Base-by-base conservation (phyloP, 2,113 vertebrate genomes). In the Agelaius tricolor region DNA sequence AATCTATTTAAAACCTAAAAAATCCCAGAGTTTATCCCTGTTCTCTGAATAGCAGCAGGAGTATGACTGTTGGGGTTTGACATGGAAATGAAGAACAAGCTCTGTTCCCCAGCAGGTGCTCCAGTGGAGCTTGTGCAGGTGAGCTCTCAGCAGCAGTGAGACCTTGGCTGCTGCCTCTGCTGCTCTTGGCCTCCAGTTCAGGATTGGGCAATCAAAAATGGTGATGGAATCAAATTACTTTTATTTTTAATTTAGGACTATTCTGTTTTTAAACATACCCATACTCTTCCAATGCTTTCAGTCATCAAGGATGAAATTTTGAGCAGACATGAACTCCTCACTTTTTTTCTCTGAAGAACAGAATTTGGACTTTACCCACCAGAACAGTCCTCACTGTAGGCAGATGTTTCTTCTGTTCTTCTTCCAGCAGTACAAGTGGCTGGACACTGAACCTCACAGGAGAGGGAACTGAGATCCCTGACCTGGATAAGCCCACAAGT, bases 381-480 rank as follows among this genome's bases (percentile, higher is more conserved):
- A 66, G 20, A 51, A 27, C 2, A 44, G 27, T 39, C 17, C 10
- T 67, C 0, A 0, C 33, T 39, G 4, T 3, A 33, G 10, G 31
- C 28, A 57, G 23, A n/a, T 6, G 6, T 11, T 63, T 57, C 7
- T 51, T 30, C 26, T 49, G 6, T n/a, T 62, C 27, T 61, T 35
- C 15, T 55, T 35, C 13, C 30, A 80, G 43, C 33, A 30, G 33
- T 7, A 15, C 3, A 9, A 30, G 28, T 35, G 35, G 11, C 3
- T 46, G 54, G 8, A 52, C 11, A 13, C 54, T 39, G 43, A 55
- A 20, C 13, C 39, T 37, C 6, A 69, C 35, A 58, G 43, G 37
- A 16, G 15, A 26, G 8, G 54, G 12, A 66, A 4, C 7, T 10
- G 18, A 80, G 5, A 61, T 59, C 31, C 17, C 39, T 65, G n/a